phyloP scores from a whole-genome alignment of 2,797 vertebrate species.

The Neostethus bicornis region DNA sequence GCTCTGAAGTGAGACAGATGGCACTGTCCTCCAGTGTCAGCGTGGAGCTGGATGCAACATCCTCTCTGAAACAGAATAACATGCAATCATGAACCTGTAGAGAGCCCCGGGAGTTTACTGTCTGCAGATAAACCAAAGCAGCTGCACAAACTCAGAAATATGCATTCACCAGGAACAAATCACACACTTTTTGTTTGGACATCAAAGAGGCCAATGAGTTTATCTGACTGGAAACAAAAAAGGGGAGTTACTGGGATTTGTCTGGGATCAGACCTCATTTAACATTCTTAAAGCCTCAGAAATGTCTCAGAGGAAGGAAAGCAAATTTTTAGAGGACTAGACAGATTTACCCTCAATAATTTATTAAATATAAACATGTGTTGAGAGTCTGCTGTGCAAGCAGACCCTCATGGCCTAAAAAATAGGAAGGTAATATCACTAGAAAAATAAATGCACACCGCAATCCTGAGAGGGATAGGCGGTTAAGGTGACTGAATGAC shows the following conservation, averaged over 20 bases:
- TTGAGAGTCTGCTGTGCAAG: not conserved
- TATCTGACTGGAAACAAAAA: not conserved
- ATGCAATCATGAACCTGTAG: not conserved
- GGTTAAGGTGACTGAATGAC: no score
- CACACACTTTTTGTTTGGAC: not conserved
- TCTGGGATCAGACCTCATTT: not conserved
- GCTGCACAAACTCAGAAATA: constrained; percentile 27
- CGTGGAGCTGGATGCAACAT: constrained; percentile 88
- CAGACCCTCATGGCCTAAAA: not conserved
- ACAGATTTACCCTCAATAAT: not conserved
- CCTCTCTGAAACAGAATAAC: constrained; percentile 79
- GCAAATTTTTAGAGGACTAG: constrained; percentile 5
- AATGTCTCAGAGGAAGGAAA: constrained; percentile 32
- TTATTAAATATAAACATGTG: not conserved
- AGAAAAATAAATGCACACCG: not conserved
- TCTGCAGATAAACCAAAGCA: constrained; percentile 21
- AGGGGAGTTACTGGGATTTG: constrained; percentile 9
- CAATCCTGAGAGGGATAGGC: no score
- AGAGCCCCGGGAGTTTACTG: not conserved
- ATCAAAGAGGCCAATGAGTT: constrained; percentile 13
- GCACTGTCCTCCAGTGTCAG: constrained; percentile 94
- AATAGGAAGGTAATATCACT: not conserved
- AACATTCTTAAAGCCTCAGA: constrained; percentile 24
- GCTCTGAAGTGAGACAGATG: constrained; percentile 93
- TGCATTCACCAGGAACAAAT: not conserved